Evolutionary conservation across 1,140 invertebrate genomes (phyloP), one percentile per base, ranked within the genome.

Genomic region (Ips typographus): DNA sequence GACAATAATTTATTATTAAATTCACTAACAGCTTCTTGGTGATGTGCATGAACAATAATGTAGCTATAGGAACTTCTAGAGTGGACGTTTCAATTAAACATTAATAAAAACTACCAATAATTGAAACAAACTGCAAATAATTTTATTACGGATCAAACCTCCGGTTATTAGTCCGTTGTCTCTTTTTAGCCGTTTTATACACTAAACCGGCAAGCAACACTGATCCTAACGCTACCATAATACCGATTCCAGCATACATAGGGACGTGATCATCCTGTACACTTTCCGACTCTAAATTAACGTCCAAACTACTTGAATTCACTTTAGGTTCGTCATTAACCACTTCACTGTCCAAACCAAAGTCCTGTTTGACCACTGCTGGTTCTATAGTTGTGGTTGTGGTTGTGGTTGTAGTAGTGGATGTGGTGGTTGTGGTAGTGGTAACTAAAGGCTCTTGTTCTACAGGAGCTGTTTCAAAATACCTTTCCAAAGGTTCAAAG

Each of bases 401-500:
- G 40, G 66, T 69, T 37, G 66, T 72, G 7, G 64, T 72, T 37
- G 65, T 67, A 3, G 65, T 44, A 7, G 70, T 61, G 1, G 61
- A 71, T 43, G 63, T 72, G 5, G 59, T 66, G 22, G 56, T 70
- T 37, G 66, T 69, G 8, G 69, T 70, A 22, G 66, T 72, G n/a
- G 68, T 69, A 3, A 71, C 57, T 4, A 70, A 56, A 1, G 67
- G 80, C 36, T 44, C 69, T 61, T 75, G 72, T 44, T 76, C 49
- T 22, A 72, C 40, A 1, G 79, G 76, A 7, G 77, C 84, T 5
- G 62, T 66, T 8, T 74, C 62, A 22, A 83, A 71, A 65, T 80
- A 82, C 4, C 77, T 71, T 61, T 76, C 71, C 36, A 81, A 71
- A 1, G 80, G 80, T 63, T 77, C 67, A 66, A 78, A 83, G 67